Evolutionary conservation across 1,140 invertebrate genomes (phyloP), one percentile per base, ranked within the genome.

Genomic region (Andricus grossulariae): DNA sequence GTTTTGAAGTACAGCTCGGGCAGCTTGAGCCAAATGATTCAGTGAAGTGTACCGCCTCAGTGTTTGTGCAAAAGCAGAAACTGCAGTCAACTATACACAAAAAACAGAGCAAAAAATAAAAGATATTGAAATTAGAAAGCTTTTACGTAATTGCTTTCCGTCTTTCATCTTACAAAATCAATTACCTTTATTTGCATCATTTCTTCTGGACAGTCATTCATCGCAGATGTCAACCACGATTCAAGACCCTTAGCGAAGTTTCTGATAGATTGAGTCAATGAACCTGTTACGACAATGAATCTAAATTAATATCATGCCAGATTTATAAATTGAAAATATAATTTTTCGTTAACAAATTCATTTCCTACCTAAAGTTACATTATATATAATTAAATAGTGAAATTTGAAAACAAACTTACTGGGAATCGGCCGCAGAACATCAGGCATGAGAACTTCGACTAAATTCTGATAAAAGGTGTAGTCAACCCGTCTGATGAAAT

Each of bases 11-110:
- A 99, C 98, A 71, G 98, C 98, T 51, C 98, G 93, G 12, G 98
- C 98, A 66, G 99, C 98, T 88, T 97, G 96, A 71, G 99, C 98
- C 84, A 99, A 93, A 92, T 99, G 99, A 92, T 99, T 99, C n/a
- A 99, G 92, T 16, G 98, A 99, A 15, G 98, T 99, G 92, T 99
- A 99, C 71, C 98, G 94, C 51, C 98, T 93, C 85, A 99, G 91
- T 54, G 98, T 99, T 90, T 99, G 98, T 85, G 97, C 96, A 91
- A 99, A 96, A 50, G 98, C 97, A 82, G 95, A 96, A 12, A 99
- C 97, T 52, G 97, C 96, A 49, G 94, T 92, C 32, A 95, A 89
- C 92, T 93, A 45, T 52, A 85, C 81, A 74, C 57, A 57, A 19
- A 70, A 39, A 32, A 70, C 8, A 50, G 10, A 25, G 25, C 25